A percentile compares a stretch with the other conserved stretches of the same genome.
These are phyloP conservation scores for Xyliphius kryptos DNA, from an alignment of 2,113 vertebrate species.

Conservation along the genomic window DNA sequence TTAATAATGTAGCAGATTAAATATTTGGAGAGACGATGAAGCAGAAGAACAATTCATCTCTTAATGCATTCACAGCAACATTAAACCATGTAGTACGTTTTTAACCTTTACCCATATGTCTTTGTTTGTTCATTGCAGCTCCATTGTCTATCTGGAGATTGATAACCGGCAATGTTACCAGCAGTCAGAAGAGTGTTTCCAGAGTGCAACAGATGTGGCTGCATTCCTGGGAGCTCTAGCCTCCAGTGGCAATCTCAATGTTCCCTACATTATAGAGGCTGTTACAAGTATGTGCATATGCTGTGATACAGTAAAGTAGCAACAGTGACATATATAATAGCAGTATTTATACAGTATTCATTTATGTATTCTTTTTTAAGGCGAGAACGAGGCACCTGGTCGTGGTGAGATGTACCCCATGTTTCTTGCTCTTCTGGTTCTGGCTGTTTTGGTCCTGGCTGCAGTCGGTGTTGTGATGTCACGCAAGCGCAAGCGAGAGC, in stretches of 20 bases:
- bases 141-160: constrained; percentile 89
- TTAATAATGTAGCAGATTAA: no score
- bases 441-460: constrained; percentile 70
- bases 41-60: no score
- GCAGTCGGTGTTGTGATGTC: constrained; percentile 82
- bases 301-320: no score
- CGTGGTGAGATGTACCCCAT: constrained; percentile 77
- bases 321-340: no score
- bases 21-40: no score
- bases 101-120: no score
- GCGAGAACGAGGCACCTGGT: constrained; percentile 66
- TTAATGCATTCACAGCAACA: no score
- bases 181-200: constrained; percentile 86
- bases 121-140: constrained; percentile 69
- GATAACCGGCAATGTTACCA: constrained; percentile 94
- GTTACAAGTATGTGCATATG: constrained; percentile 94
- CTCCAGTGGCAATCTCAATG: constrained; percentile 83
- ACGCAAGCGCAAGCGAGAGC: constrained; percentile 84
- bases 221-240: constrained; percentile 91
- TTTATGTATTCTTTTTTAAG: no score
- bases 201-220: constrained; percentile 83
- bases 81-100: no score
- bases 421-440: constrained; percentile 70
- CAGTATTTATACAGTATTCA: no score
- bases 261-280: constrained; percentile 85